Percentiles rank a stretch among this genome's conserved stretches.
These are phyloP conservation scores for Spea bombifrons DNA, from an alignment of 2,113 vertebrate genomes.

Conservation along the genomic window DNA sequence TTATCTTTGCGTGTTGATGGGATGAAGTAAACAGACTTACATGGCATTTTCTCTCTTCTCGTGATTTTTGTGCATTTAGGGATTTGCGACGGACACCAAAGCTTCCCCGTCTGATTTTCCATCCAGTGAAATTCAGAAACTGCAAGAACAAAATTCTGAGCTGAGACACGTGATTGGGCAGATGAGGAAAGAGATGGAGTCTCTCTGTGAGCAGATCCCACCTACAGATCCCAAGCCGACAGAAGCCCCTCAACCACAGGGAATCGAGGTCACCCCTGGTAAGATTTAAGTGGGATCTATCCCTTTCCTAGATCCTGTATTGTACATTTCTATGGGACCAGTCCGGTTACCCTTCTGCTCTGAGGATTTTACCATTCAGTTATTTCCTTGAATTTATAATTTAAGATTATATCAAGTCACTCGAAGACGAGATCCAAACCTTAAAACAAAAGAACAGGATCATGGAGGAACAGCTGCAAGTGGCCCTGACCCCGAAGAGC, in stretches of 20 bases:
- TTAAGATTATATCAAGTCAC: constrained; percentile 56
- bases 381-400: neutral
- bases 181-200: constrained; percentile 89
- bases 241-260: neutral
- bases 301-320: neutral
- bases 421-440: constrained; percentile 63
- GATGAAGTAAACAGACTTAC: no score
- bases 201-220: constrained; percentile 56
- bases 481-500: constrained; percentile 17
- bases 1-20: no score
- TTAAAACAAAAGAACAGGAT: constrained; percentile 58
- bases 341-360: no score
- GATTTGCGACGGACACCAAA: neutral
- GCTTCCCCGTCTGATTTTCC: constrained; percentile 27
- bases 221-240: neutral
- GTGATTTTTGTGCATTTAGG: neutral
- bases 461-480: constrained; percentile 59
- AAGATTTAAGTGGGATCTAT: neutral
- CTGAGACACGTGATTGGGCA: constrained; percentile 71
- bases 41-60: no score
- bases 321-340: no score
- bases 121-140: constrained; percentile 64
- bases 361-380: neutral
- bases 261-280: constrained; percentile 4
- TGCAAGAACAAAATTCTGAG: constrained; percentile 77